Evolutionary conservation across 2,888 invertebrate genomes (phyloP), one percentile per base, ranked within the genome.

Genomic region (Osedax frankpressi): DNA sequence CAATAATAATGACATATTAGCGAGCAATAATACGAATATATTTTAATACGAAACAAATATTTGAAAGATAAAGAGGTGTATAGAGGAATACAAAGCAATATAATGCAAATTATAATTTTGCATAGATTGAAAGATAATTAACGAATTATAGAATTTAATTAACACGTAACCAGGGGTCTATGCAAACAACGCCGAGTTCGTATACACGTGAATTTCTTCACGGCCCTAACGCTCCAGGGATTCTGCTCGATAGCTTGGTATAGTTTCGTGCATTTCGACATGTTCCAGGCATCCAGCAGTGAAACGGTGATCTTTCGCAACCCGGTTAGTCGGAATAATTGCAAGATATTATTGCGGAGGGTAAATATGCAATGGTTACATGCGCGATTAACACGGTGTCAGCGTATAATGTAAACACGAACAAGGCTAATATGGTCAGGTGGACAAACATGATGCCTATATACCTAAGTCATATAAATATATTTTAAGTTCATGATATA

Each of bases 261-360:
- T 65, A 11, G 59, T 3, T 28, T 75, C 27, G 76, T 76, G n/a
- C 76, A 76, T 30, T 71, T 74, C n/a, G 76, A 76, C 28, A 73
- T 76, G n/a, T 73, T 76, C 25, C 73, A 72, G 62, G 74, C 59
- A 59, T 29, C 28, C 14, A 74, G 30, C 3, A 30, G 68, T 11
- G 19, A 70, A 1, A 75, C 76, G 11, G 76, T 76, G 11, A 29
- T 75, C 29, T 74, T 70, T 28, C 14, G 70, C 14, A 76, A 76
- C 62, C 76, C 76, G 72, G 76, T 76, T 44, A 75, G 75, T 71
- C n/a, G n/a, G n/a, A n/a, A n/a, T n/a, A n/a, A n/a, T n/a, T n/a
- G n/a, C n/a, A n/a, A n/a, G n/a, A n/a, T n/a, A n/a, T n/a, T n/a
- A n/a, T n/a, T n/a, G n/a, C n/a, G n/a, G n/a, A n/a, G n/a, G n/a